phyloP scores from a whole-genome alignment of 2,113 vertebrate genomes.

The Rhipidura dahli region DNA sequence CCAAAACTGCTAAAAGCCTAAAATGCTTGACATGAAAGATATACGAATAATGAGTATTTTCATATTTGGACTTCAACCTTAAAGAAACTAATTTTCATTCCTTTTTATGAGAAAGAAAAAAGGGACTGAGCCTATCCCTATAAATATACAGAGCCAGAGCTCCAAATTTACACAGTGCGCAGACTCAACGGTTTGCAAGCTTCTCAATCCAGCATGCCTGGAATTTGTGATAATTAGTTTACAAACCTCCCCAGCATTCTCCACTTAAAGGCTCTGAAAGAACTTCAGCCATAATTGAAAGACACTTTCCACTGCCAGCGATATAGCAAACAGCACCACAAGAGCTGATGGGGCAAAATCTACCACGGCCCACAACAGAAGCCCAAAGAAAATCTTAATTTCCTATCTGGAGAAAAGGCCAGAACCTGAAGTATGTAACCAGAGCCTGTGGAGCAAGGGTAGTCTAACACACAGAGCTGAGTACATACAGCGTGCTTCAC shows the following conservation, averaged over 20 bases:
- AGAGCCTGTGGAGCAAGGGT: background rate
- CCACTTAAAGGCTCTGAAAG: background rate
- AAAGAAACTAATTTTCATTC: background rate
- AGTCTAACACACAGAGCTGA: background rate
- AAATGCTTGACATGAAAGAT: background rate
- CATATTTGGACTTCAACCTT: background rate
- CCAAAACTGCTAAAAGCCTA: background rate
- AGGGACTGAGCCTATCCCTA: background rate
- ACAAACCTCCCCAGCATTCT: background rate
- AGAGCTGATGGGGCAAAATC: background rate
- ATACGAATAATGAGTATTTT: background rate
- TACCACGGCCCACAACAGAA: background rate
- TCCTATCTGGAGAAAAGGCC: background rate
- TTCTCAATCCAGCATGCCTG: background rate
- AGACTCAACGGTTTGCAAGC: background rate
- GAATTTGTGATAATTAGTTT: background rate
- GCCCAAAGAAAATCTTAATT: background rate
- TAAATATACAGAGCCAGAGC: background rate
- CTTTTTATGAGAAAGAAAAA: background rate
- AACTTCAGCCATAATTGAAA: constrained; percentile 25
- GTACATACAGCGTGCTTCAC: background rate
- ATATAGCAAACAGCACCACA: background rate
- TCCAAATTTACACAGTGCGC: background rate
- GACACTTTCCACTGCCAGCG: constrained; percentile 3
- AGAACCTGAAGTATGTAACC: background rate